Evolutionary conservation across 1,140 invertebrate species (phyloP), one percentile per base, ranked within the genome.

Genomic region (Antheraea pernyi): DNA sequence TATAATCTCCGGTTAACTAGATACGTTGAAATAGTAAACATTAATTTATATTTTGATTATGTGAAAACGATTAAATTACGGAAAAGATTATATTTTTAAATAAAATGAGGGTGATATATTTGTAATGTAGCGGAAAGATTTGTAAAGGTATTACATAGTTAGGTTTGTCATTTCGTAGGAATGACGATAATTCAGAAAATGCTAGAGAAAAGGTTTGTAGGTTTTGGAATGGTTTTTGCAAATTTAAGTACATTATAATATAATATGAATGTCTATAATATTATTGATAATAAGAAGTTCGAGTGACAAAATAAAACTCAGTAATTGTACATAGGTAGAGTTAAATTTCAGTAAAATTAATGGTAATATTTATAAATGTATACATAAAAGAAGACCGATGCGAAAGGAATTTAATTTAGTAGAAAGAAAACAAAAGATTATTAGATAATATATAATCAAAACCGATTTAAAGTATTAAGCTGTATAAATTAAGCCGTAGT

Each of bases 321-420:
- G 4, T 30, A 7, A 61, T 30, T 61, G 60, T 61, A 61, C 19
- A 61, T 61, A 61, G 11, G 30, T 30, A 61, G 13, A 30, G 0
- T 61, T 61, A 61, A 30, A 30, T 61, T 61, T 9, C 7, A 61
- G 11, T 30, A 19, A 36, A 18, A 19, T 60, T 10, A 60, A 19
- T 60, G 18, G 5, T 19, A 60, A 42, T 16, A n/a, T 6, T 65
- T 65, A 19, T 22, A 65, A 19, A 19, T 80, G 81, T 83, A 82
- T 63, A n/a, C n/a, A 83, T 81, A 81, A 59, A 65, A 77, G 9
- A 65, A 22, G 16, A 69, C 81, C 79, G 83, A 87, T 85, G 85
- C 81, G 75, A 82, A 84, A 78, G 78, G 82, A 86, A 86, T 87
- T 86, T 87, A 85, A 84, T 82, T 79, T 76, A 79, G 70, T 68